Evolutionary conservation across 2,113 vertebrate species (phyloP).

Genomic region (Steatornis caripensis): DNA sequence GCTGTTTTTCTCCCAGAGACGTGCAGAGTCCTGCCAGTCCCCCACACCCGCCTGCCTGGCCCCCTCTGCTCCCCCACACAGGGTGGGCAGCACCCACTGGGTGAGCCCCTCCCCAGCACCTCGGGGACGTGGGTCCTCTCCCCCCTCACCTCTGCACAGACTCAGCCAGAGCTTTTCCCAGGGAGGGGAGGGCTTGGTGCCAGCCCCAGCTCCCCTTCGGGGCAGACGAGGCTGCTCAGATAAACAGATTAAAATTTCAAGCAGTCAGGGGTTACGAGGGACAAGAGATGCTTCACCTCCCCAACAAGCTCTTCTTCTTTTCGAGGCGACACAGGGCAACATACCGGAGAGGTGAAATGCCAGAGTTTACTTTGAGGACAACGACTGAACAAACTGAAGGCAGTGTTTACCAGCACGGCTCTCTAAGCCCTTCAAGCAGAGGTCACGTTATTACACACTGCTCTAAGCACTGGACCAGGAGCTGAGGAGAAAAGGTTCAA

Average conservation of each 20-base stretch:
- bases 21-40: neutral
- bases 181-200: fast-evolving
- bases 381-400: neutral
- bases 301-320: neutral
- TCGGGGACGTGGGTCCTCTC: neutral
- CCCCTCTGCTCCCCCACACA: neutral
- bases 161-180: fast-evolving
- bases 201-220: neutral
- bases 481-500: neutral
- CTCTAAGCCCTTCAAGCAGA: neutral
- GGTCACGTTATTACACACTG: neutral
- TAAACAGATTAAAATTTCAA: neutral
- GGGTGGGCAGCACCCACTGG: neutral
- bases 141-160: neutral
- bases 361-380: slow-evolving; percentile 5
- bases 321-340: neutral
- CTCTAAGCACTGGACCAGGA: neutral
- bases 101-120: neutral
- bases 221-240: neutral
- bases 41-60: fast-evolving
- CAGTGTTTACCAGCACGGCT: neutral
- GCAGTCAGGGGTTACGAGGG: neutral
- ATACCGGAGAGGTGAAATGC: neutral
- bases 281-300: neutral
- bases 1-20: neutral